phyloP scores from a whole-genome alignment of 2,797 vertebrate species.

The Eospalax fontanierii region DNA sequence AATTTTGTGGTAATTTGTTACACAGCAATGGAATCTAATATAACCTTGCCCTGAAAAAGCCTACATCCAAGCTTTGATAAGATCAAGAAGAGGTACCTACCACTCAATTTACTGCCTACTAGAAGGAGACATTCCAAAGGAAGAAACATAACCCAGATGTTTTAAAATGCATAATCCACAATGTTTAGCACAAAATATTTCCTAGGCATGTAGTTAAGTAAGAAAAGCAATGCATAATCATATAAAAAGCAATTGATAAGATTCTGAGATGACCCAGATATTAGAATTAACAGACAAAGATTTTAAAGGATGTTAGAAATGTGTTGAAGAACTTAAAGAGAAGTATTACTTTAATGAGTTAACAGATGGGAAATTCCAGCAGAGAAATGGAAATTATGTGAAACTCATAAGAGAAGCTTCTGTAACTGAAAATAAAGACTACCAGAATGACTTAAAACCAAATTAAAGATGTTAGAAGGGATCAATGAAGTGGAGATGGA shows the following conservation, averaged over 20 bases:
- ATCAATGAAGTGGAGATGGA: neutral
- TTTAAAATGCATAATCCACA: neutral
- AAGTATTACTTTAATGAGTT: constrained; percentile 16
- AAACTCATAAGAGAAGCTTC: constrained; percentile 47
- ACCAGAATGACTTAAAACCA: neutral
- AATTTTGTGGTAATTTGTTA: neutral
- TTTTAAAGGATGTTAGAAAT: constrained; percentile 51
- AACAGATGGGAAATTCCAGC: neutral
- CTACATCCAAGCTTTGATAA: neutral
- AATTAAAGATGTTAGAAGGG: neutral
- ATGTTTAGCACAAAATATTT: neutral
- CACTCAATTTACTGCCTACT: neutral
- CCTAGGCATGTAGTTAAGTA: neutral
- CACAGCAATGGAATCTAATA: neutral
- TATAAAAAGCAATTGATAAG: neutral
- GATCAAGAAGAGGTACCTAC: neutral
- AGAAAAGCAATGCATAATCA: neutral
- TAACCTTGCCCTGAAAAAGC: neutral
- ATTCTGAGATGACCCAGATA: constrained; percentile 27
- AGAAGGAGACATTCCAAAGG: constrained; percentile 6
- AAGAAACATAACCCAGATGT: neutral
- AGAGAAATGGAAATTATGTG: constrained; percentile 18
- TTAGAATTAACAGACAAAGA: neutral
- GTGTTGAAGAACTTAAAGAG: constrained; percentile 49
- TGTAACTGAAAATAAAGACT: constrained; percentile 41